Conservation (phyloP, 2,888 invertebrate species). For the Sturmia bella region DNA sequence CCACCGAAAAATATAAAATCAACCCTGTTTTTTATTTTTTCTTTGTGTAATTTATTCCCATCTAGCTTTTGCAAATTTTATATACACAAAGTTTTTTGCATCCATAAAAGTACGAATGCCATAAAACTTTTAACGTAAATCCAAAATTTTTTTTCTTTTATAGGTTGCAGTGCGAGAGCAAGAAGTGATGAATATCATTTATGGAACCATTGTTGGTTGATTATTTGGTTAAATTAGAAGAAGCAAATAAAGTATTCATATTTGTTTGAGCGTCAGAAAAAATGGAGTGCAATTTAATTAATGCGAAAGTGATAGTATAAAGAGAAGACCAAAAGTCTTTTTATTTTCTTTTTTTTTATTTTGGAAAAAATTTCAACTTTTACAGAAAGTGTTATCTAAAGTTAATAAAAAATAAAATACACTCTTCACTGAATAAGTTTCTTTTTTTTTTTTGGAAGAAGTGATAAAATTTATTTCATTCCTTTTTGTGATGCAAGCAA, state of each 20-base stretch:
- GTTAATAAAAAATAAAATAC: constrained; percentile 18
- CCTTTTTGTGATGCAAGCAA: not conserved
- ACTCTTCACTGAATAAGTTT: not conserved
- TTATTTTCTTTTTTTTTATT: constrained; percentile 21
- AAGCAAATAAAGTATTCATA: constrained; percentile 37
- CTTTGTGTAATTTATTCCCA: too few species aligned
- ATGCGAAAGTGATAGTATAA: constrained; percentile 52
- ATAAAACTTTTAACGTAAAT: constrained; percentile 47
- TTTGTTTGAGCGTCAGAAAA: constrained; percentile 32
- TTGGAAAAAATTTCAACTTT: constrained; percentile 9
- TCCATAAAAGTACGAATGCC: constrained; percentile 14
- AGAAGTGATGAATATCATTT: constrained; percentile 64
- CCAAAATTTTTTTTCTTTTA: constrained; percentile 55
- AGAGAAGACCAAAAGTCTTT: constrained; percentile 47
- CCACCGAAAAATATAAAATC: too few species aligned
- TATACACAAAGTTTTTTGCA: constrained; percentile 4
- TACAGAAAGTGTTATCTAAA: constrained; percentile 17
- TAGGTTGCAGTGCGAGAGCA: constrained; percentile 40
- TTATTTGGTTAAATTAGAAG: constrained; percentile 33
- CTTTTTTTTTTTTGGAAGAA: not conserved
- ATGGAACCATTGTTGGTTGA: constrained; percentile 14
- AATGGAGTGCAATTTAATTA: constrained; percentile 53
- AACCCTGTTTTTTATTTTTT: too few species aligned
- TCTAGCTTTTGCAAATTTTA: constrained; percentile 37
- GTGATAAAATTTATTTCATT: not conserved